phyloP scores from a whole-genome alignment of 1,140 invertebrate species.

The Drosophila virilis region DNA sequence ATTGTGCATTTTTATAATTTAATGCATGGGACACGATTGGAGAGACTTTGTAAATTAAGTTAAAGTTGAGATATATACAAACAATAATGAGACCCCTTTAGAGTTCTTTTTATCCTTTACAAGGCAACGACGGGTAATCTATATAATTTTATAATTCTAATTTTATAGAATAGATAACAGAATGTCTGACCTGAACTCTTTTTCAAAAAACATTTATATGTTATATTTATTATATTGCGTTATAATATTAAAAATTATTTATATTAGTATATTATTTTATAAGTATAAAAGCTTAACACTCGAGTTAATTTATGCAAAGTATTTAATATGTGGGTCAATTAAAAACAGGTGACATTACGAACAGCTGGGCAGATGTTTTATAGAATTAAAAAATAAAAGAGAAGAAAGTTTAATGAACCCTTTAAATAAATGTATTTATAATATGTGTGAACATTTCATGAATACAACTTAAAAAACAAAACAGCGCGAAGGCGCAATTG shows the following conservation, averaged over 20 bases:
- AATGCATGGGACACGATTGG: no score
- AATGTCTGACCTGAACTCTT: no score
- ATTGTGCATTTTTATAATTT: no score
- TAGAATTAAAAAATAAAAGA: neutral
- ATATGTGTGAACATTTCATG: neutral
- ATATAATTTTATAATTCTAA: no score
- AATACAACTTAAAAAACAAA: neutral
- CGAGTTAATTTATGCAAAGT: neutral
- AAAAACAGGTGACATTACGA: conserved; percentile 3
- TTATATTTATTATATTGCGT: neutral
- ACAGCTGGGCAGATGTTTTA: conserved; percentile 15
- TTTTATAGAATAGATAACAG: no score
- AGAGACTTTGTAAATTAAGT: no score
- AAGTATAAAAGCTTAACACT: neutral
- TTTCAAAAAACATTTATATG: neutral
- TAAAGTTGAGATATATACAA: no score
- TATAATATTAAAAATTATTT: neutral
- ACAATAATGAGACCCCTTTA: no score
- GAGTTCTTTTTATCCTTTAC: no score
- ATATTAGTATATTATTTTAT: neutral
- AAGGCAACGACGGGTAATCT: no score
- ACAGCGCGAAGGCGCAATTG: no score
- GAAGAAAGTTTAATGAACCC: conserved; percentile 22
- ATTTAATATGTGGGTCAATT: conserved; percentile 1
- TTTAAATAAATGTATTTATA: neutral